Evolutionary conservation across 35 echinoderm and acorn worm species (phyloP), one percentile per base, ranked within the genome.

Genomic region (Lytechinus variegatus): DNA sequence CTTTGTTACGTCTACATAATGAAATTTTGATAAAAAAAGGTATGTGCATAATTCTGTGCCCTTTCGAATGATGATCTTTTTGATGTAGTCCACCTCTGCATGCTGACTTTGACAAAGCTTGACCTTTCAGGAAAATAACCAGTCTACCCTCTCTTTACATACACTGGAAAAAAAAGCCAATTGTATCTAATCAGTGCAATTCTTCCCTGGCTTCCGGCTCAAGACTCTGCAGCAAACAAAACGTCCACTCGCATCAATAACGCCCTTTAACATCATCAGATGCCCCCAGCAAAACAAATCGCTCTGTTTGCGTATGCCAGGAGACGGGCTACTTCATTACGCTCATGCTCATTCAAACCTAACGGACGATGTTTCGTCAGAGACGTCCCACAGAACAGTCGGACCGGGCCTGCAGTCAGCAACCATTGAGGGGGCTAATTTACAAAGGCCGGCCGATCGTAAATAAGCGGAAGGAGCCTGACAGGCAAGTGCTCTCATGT

Each of bases 211-310:
- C 66, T 79, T 79, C 66, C 19, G 66, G 66, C 66, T 79, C 66
- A 79, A 24, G 21, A 14, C 19, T 79, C 66, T 79, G 66, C 66
- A 16, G 16, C 66, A 79, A 79, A 79, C 66, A 79, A 79, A 79
- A 79, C 66, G 66, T 79, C 66, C 66, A 79, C 66, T 79, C 19
- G 66, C 66, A 79, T 79, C 66, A 79, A 79, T 79, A n/a, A 79
- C 66, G 66, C 66, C 66, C 66, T 79, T 79, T 19, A 79, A 19
- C 66, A 79, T 79, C 19, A 24, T 79, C 66, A 79, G 66, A 24
- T 24, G 66, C 66, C 66, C 66, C 21, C n/a, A 79, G 66, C 66
- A 79, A 79, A 79, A 79, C 5, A 24, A 19, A 79, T 16, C 66
- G n/a, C 66, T 79, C n/a, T 79, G 66, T 79, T 79, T 79, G 66